Conservation (phyloP, 2,113 vertebrate genomes). For the Machaerirhynchus nigripectus region DNA sequence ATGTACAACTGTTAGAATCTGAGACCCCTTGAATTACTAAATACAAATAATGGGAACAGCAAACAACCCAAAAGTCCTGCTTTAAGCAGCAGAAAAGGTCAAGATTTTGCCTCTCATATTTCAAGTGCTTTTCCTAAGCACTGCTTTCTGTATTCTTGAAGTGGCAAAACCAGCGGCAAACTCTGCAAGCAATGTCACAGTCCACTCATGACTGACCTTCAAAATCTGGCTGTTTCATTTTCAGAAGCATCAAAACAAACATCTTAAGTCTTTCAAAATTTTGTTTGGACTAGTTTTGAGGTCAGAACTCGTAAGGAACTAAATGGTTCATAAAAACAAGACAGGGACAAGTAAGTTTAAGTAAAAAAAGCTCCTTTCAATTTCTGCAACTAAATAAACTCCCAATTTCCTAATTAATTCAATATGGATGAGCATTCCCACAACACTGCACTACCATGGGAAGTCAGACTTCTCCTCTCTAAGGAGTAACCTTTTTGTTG, state of each 20-base stretch:
- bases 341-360: neutral
- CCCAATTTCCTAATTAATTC: neutral
- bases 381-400: neutral
- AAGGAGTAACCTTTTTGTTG: neutral
- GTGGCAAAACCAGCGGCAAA: neutral
- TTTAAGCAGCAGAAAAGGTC: neutral
- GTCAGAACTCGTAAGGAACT: neutral
- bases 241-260: neutral
- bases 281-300: neutral
- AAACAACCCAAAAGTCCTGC: neutral
- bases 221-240: neutral
- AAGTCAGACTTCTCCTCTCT: neutral
- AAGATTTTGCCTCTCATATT: neutral
- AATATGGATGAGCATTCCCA: neutral
- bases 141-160: neutral
- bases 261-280: neutral
- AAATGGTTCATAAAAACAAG: neutral
- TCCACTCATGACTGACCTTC: neutral
- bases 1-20: neutral
- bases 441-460: neutral
- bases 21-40: neutral
- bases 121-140: neutral
- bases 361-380: neutral
- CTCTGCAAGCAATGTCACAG: neutral
- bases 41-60: neutral